Evolutionary conservation across 2,797 vertebrate genomes (phyloP).

Genomic region (Erithacus rubecula): DNA sequence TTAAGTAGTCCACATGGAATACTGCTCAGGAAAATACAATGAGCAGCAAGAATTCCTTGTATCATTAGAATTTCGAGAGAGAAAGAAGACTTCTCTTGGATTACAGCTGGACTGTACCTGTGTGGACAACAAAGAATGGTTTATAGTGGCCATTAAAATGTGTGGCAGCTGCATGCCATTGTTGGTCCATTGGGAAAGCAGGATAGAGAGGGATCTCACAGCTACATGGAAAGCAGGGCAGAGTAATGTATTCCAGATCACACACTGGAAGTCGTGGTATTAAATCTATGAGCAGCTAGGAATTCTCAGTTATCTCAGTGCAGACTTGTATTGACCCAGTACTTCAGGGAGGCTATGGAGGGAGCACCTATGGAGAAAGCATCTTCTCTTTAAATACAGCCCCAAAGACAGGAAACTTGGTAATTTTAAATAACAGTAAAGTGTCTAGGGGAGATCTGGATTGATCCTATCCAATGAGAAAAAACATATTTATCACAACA

Average conservation of each 20-base stretch:
- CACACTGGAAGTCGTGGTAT: not conserved
- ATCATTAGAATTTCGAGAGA: not conserved
- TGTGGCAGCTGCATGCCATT: not conserved
- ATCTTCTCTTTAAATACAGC: not conserved
- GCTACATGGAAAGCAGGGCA: not conserved
- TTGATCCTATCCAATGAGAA: fast-evolving
- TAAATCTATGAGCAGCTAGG: not conserved
- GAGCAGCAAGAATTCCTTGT: not conserved
- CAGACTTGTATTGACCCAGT: not conserved
- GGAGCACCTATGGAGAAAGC: not conserved
- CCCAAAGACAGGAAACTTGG: not conserved
- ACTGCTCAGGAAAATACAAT: not conserved
- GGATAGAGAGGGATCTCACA: not conserved
- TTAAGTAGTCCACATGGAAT: not conserved
- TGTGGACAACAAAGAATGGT: not conserved
- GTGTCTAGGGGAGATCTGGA: not conserved
- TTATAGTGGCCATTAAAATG: slow-evolving; percentile 11
- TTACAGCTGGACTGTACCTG: not conserved
- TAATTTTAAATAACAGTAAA: not conserved
- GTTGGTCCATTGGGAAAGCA: not conserved
- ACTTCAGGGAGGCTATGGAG: not conserved
- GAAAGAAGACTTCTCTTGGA: not conserved
- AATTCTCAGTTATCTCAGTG: not conserved
- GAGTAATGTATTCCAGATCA: slow-evolving; percentile 31
- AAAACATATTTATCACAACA: not conserved